Percentiles rank a stretch among this genome's conserved stretches.
Conservation (phyloP, 2,888 invertebrate species). For the Dorcus hopei region DNA sequence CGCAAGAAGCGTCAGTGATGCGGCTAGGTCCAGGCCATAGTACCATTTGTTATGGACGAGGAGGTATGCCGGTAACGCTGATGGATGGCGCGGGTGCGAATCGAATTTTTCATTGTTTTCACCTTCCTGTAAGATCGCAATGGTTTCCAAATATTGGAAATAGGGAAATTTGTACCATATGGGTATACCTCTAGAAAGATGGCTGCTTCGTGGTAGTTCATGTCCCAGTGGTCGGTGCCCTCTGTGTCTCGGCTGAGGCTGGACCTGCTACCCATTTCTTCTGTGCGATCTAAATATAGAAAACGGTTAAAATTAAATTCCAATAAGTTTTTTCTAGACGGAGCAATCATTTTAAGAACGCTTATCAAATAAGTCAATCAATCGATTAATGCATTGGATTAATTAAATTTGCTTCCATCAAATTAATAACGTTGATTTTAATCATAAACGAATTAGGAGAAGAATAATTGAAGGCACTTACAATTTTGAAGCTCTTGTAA, state of each 20-base stretch:
- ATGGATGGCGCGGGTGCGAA: slow-evolving; percentile 79
- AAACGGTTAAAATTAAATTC: too few species aligned
- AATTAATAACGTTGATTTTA: too few species aligned
- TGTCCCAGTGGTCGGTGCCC: slow-evolving; percentile 72
- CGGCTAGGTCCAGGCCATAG: slow-evolving; percentile 74
- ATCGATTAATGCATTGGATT: too few species aligned
- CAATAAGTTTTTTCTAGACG: too few species aligned
- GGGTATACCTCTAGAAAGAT: slow-evolving; percentile 74
- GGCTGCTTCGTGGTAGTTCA: slow-evolving; percentile 87
- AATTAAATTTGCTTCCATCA: too few species aligned
- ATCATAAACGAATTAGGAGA: too few species aligned
- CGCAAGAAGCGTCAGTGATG: slow-evolving; percentile 69
- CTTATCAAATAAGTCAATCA: too few species aligned
- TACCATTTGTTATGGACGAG: slow-evolving; percentile 86
- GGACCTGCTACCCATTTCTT: slow-evolving; percentile 64
- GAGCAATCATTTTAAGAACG: too few species aligned
- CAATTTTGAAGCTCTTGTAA: too few species aligned
- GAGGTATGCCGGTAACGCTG: slow-evolving; percentile 81
- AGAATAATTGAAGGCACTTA: too few species aligned
- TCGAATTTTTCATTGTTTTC: slow-evolving; percentile 89
- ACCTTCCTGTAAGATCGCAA: slow-evolving; percentile 65
- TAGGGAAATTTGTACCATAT: neutral
- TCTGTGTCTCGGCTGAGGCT: slow-evolving; percentile 55
- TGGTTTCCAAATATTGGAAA: neutral
- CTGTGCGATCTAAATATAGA: slow-evolving; percentile 44